Evolutionary conservation across 2,797 vertebrate species (phyloP).

Genomic region (Phyllotis vaccarum): DNA sequence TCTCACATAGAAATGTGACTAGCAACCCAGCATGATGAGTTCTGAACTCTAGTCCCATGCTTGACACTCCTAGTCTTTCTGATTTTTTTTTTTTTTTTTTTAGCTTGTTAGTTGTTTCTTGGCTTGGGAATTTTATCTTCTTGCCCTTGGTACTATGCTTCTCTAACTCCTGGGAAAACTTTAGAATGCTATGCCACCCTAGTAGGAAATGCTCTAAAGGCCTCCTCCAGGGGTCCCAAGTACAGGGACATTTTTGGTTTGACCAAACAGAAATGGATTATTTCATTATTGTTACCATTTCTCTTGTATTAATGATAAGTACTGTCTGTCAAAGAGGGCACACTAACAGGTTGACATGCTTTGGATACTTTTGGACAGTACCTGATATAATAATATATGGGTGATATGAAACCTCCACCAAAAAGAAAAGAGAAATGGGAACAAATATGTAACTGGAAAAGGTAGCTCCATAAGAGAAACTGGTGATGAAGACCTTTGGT

Average conservation of each 20-base stretch:
- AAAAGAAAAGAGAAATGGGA: background rate
- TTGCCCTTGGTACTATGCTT: background rate
- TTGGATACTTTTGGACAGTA: background rate
- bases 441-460: accelerated
- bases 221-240: background rate
- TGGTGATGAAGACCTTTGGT: accelerated
- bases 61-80: background rate
- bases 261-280: background rate
- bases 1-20: background rate
- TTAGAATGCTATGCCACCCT: background rate
- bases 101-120: background rate
- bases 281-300: background rate
- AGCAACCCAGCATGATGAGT: too few relatives aligned
- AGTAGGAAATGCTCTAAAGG: background rate
- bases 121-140: background rate
- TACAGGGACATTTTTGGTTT: background rate
- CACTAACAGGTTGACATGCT: background rate
- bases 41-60: background rate
- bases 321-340: background rate
- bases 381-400: accelerated
- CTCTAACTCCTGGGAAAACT: background rate
- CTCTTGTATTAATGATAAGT: background rate
- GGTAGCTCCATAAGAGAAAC: accelerated
- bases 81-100: background rate
- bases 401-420: accelerated